Base-by-base conservation (phyloP, 2,888 invertebrate species). In the Drosophila greeni region DNA sequence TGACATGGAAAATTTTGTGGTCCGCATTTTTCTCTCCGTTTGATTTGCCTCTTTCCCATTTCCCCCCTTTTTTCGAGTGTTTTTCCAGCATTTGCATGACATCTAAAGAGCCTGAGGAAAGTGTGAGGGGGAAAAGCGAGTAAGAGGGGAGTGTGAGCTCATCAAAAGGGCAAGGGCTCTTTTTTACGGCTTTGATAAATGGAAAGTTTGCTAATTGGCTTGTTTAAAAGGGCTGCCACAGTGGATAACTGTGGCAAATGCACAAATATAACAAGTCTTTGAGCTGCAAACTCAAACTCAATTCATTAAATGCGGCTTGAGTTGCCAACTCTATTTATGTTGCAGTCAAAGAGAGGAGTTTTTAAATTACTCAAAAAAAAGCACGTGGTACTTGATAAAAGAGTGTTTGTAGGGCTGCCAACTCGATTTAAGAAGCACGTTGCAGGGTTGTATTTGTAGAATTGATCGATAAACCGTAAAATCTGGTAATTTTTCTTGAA, bases 1-100 rank as follows among this genome's bases (percentile, higher is more conserved):
- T 80, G 84, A 82, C 84, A 82, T 82, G 84, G 82, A 79, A 84
- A 84, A 80, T 82, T 82, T 76, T 80, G 76, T 73, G 84, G 82
- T 72, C 48, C 42, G 52, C 34, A 62, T 52, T 43, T 68, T 66
- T 72, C 61, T 58, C 43, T 39, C 29, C 34, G 45, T 58, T 70
- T 64, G 40, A 53, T 45, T 40, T 49, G 33, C n/a, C 29, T 29
- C 33, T 29, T 20, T 24, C 23, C 49, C 45, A 8, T 45, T 45
- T 29, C 18, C 45, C 6, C 31, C 29, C n/a, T 53, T 57, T 53
- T 66, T 64, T 61, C 33, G 45, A 60, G 29, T 68, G 68, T 73
- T 82, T 79, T 83, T 69, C 72, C 55, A 56, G 62, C 84, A 84
- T 80, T 84, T 80, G 79, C 84, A 79, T 79, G 68, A 73, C 55